Base-by-base conservation (phyloP, 2,888 invertebrate genomes). In the Ichneumoninae sp. region DNA sequence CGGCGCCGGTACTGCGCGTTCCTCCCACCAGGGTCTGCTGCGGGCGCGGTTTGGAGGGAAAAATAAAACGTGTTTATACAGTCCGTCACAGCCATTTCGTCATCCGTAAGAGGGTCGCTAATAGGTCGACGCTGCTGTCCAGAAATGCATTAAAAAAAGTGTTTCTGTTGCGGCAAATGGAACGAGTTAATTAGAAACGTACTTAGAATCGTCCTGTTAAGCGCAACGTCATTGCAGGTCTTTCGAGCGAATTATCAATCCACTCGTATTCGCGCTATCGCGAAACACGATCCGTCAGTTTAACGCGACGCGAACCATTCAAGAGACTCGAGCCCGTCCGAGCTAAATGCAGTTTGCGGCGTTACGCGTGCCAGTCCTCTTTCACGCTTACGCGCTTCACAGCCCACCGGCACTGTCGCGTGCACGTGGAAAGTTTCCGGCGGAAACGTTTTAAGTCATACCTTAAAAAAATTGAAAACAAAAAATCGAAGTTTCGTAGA, bases 201-300 rank as follows among this genome's bases (percentile, higher is more conserved):
- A 36, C 19, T 40, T 19, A 36, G 36, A 40, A 19, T 65, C 36
- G 5, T 36, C 60, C 47, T 22, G 36, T 57, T 33, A 40, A 30
- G 26, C 44, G 13, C 0, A 71, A 54, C 6, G 65, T 40, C 30
- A 33, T 36, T 6, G 63, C n/a, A 36, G 10, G 19, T 40, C 54
- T 60, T 60, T 70, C 30, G 3, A 22, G 44, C 47, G 44, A 54
- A 50, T 19, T 40, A 40, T 40, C 57, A 22, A 47, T 60, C 57
- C 16, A 30, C 7, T 60, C 3, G 40, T 57, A 57, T 33, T 13
- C 8, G 30, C 44, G 54, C 60, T 44, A 30, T 77, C 69, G 57
- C 22, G 57, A 44, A 77, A 69, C 44, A 69, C 69, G 54, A 77
- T 40, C 36, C 40, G n/a, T 66, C 22, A 54, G 52, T 77, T 30